Evolutionary conservation across 1,140 invertebrate genomes (phyloP).

Genomic region (Drosophila simulans): DNA sequence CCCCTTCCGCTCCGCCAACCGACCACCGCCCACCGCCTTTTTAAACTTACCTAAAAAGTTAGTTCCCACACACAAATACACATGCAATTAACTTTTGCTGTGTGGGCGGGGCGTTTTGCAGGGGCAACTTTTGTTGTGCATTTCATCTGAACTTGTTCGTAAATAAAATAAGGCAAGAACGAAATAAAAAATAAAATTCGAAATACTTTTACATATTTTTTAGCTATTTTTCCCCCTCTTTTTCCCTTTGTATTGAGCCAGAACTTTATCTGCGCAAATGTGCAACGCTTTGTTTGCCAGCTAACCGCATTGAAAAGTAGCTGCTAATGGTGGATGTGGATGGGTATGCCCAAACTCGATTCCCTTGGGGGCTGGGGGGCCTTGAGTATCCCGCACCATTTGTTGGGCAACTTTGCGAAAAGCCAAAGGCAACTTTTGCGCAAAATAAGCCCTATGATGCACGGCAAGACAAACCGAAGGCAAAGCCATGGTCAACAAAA

Average conservation of each 20-base stretch:
- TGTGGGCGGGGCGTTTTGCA: constrained; percentile 58
- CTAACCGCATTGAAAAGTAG: constrained; percentile 82
- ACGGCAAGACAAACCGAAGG: constrained; percentile 45
- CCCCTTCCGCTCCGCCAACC: not conserved
- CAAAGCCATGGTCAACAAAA: constrained; percentile 23
- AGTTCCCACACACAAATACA: constrained; percentile 50
- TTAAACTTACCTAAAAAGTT: constrained; percentile 79
- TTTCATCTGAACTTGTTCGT: constrained; percentile 75
- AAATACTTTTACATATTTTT: constrained; percentile 81
- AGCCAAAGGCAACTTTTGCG: constrained; percentile 77
- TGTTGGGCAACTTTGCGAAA: constrained; percentile 72
- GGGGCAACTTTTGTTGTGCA: constrained; percentile 80
- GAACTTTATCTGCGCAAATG: constrained; percentile 81
- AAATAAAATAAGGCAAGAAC: constrained; percentile 64
- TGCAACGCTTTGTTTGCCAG: constrained; percentile 81
- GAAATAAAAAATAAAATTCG: constrained; percentile 19
- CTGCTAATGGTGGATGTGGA: constrained; percentile 77
- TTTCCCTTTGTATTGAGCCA: constrained; percentile 45
- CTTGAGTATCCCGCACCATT: constrained; percentile 32
- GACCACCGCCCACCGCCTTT: constrained; percentile 17
- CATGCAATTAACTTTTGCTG: constrained; percentile 81
- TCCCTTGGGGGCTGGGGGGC: not conserved
- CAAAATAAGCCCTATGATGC: constrained; percentile 75
- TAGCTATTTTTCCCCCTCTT: constrained; percentile 57
- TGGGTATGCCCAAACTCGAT: constrained; percentile 17